A percentile compares a stretch with the other conserved stretches of the same genome.
phyloP scores from a whole-genome alignment of 2,113 vertebrate species.

The Pelobates fuscus region DNA sequence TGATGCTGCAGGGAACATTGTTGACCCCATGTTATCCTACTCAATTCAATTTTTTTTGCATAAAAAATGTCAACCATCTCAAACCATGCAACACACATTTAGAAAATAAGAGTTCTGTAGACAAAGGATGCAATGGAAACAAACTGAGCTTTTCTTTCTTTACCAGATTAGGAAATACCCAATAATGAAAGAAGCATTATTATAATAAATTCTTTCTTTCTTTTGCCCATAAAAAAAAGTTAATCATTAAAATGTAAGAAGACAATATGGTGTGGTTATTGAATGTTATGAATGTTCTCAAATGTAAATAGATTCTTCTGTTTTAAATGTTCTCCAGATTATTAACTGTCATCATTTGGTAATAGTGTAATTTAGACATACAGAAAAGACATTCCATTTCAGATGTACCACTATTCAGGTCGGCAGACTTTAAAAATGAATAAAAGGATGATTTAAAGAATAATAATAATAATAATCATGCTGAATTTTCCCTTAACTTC shows the following conservation, averaged over 20 bases:
- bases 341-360: background rate
- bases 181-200: background rate
- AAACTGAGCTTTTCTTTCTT: background rate
- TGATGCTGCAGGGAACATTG: background rate
- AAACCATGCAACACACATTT: too few species aligned
- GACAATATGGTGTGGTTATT: background rate
- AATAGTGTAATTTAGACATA: background rate
- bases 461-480: too few species aligned
- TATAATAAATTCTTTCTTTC: conserved; percentile 1
- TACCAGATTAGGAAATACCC: conserved; percentile 2
- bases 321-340: background rate
- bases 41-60: background rate
- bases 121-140: background rate
- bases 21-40: background rate
- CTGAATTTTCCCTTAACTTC: too few species aligned
- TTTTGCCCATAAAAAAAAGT: background rate
- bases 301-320: conserved; percentile 2
- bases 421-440: too few species aligned
- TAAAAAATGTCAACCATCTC: too few species aligned
- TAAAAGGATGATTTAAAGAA: too few species aligned
- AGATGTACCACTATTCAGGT: too few species aligned
- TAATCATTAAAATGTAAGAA: background rate
- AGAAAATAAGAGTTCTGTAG: background rate
- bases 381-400: background rate
- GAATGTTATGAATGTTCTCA: background rate